Evolutionary conservation across 2,797 vertebrate genomes (phyloP).

Genomic region (Remorina albescens): DNA sequence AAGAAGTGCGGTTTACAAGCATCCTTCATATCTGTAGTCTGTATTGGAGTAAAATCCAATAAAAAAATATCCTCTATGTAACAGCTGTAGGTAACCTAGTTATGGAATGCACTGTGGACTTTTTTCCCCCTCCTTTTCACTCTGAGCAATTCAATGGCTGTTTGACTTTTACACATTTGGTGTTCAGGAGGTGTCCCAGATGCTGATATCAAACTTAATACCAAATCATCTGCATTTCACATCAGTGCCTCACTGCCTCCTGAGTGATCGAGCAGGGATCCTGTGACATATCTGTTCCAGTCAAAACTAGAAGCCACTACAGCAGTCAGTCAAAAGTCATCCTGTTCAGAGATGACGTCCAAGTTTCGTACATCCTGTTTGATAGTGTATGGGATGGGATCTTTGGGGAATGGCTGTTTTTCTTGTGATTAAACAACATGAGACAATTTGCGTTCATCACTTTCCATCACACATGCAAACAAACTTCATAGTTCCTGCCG

Average conservation of each 20-base stretch:
- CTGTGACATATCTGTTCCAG: constrained; percentile 48
- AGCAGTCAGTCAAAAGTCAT: constrained; percentile 58
- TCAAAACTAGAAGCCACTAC: constrained; percentile 44
- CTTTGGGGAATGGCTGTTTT: constrained; percentile 63
- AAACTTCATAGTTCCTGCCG: constrained; percentile 31
- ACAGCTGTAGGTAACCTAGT: constrained; percentile 71
- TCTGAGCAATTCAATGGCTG: constrained; percentile 61
- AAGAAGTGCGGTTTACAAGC: background rate
- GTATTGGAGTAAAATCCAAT: constrained; percentile 1
- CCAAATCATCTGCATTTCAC: constrained; percentile 58
- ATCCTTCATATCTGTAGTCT: background rate
- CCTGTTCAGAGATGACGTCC: constrained; percentile 62
- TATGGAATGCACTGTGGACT: constrained; percentile 61
- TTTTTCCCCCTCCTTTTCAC: constrained; percentile 11
- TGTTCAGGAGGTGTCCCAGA: constrained; percentile 63
- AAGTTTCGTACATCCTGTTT: constrained; percentile 62
- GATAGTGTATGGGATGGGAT: constrained; percentile 49
- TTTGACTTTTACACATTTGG: constrained; percentile 56
- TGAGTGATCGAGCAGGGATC: constrained; percentile 50
- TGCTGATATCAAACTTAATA: constrained; percentile 67
- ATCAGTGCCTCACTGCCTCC: constrained; percentile 43
- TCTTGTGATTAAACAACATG: constrained; percentile 64
- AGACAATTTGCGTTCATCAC: constrained; percentile 49
- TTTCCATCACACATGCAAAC: constrained; percentile 17
- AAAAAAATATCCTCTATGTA: constrained; percentile 10